phyloP scores from a whole-genome alignment of 2,113 vertebrate genomes.

The Garra rufa region DNA sequence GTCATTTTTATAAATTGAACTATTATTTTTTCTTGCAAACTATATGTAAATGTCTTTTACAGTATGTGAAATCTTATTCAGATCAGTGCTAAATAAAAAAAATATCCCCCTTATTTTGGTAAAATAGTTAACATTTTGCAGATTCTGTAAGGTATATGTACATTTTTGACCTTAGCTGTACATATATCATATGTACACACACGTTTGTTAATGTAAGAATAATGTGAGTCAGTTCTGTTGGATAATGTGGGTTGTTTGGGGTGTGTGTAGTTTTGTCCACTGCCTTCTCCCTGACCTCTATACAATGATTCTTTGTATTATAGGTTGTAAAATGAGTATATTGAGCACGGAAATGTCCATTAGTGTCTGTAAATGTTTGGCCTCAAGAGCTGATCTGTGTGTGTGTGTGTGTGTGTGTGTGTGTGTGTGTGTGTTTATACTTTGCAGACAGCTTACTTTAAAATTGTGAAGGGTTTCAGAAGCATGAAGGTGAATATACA shows the following conservation, averaged over 20 bases:
- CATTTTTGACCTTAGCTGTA: no score
- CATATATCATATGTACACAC: no score
- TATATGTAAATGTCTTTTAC: no score
- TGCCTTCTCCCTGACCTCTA: neutral
- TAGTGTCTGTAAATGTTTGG: neutral
- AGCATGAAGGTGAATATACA: slow-evolving; percentile 6
- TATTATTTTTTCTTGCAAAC: no score
- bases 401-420: neutral
- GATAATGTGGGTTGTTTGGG: neutral
- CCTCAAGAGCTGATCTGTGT: neutral
- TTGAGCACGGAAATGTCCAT: neutral
- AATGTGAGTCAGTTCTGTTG: neutral
- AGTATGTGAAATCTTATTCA: no score
- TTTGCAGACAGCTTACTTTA: slow-evolving; percentile 2
- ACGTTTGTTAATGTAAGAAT: neutral
- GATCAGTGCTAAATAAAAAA: no score
- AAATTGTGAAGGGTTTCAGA: neutral
- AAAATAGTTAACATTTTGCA: no score
- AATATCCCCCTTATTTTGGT: no score
- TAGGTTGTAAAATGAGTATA: slow-evolving; percentile 20
- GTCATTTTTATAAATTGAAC: no score
- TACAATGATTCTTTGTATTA: slow-evolving; percentile 14
- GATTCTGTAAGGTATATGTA: no score
- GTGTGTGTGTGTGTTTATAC: neutral
- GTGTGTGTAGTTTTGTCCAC: neutral